These are phyloP conservation scores for Cyrtodaria siliqua DNA, from an alignment of 2,888 invertebrate species.

Conservation along the genomic window DNA sequence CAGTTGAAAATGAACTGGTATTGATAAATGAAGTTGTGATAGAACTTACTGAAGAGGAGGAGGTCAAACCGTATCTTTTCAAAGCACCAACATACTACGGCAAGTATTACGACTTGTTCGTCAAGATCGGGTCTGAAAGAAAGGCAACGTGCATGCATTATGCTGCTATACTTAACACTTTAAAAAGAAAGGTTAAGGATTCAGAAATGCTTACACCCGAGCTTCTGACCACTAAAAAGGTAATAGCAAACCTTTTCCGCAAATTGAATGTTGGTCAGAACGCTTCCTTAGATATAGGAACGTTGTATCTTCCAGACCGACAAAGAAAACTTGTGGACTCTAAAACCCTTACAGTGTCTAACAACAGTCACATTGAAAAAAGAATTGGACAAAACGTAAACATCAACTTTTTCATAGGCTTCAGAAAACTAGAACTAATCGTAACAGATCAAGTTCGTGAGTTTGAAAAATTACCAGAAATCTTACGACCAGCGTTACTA, in stretches of 20 bases:
- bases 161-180: conserved; percentile 55
- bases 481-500: conserved; percentile 59
- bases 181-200: conserved; percentile 37
- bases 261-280: conserved; percentile 5
- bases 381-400: conserved; percentile 13
- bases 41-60: conserved; percentile 8
- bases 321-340: conserved; percentile 20
- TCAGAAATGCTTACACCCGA: conserved; percentile 61
- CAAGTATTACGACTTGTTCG: conserved; percentile 40
- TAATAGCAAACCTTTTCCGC: conserved; percentile 32
- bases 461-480: conserved; percentile 48
- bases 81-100: conserved; percentile 32
- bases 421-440: conserved; percentile 20
- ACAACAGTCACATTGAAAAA: conserved; percentile 27
- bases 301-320: conserved; percentile 36
- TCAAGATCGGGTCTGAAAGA: conserved; percentile 50
- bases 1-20: conserved; percentile 16
- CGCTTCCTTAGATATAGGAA: background rate
- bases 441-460: conserved; percentile 18
- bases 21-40: conserved; percentile 18
- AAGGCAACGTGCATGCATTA: conserved; percentile 62
- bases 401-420: conserved; percentile 38
- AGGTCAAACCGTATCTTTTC: conserved; percentile 50
- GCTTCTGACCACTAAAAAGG: conserved; percentile 33
- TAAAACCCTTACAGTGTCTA: conserved; percentile 31